Conservation (phyloP, 2,113 vertebrate genomes). For the Mesembrinibis cayennensis region DNA sequence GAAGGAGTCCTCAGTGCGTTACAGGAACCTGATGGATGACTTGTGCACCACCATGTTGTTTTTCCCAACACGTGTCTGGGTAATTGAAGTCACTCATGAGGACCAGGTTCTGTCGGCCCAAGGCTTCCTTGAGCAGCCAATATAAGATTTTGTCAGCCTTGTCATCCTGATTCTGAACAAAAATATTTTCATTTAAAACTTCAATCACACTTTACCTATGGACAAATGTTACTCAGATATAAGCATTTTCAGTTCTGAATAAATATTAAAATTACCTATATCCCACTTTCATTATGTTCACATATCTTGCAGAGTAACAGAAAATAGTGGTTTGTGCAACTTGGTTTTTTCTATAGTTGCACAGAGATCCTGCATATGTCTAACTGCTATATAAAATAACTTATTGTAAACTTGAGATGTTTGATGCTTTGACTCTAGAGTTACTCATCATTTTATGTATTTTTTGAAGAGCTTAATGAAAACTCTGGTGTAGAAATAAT, state of each 20-base stretch:
- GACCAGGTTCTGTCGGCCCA: background rate
- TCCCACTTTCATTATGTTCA: background rate
- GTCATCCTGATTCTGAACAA: background rate
- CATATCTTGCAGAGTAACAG: background rate
- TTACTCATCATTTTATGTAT: background rate
- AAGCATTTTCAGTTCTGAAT: background rate
- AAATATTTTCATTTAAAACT: background rate
- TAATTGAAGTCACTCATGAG: background rate
- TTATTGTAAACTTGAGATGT: background rate
- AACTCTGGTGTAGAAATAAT: background rate
- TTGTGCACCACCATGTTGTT: fast-evolving
- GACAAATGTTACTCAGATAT: background rate
- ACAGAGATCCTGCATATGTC: background rate
- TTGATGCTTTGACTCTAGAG: background rate
- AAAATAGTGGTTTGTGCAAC: background rate
- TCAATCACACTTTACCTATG: background rate
- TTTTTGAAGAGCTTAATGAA: background rate
- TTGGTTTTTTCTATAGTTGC: background rate
- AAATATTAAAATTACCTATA: background rate
- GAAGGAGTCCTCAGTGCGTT: fast-evolving
- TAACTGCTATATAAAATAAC: background rate
- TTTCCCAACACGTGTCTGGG: background rate
- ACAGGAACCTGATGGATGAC: background rate
- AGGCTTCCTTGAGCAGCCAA: background rate
- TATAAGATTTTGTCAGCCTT: background rate